phyloP scores from a whole-genome alignment of 2,113 vertebrate genomes.

The Balaenoptera acutorostrata region DNA sequence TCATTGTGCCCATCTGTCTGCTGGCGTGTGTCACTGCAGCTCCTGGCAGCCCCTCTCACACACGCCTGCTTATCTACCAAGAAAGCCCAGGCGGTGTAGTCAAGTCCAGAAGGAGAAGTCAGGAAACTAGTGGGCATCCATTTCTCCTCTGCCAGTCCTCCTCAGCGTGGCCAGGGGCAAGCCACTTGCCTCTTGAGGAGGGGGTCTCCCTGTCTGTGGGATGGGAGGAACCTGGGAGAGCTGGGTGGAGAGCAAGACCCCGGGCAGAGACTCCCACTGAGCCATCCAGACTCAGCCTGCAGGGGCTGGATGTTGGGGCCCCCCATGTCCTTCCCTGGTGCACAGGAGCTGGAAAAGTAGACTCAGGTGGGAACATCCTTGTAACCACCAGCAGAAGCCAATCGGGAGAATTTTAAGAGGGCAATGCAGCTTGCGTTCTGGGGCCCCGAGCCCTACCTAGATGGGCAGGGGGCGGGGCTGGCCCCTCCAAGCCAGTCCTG shows the following conservation, averaged over 20 bases:
- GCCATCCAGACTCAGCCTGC: neutral
- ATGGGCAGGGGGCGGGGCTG: neutral
- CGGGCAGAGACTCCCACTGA: neutral
- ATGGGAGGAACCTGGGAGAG: neutral
- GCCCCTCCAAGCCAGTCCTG: neutral
- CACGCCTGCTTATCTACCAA: neutral
- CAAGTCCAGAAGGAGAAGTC: neutral
- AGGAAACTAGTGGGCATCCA: accelerated
- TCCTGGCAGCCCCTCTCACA: neutral
- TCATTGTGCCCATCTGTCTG: neutral
- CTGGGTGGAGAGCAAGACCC: neutral
- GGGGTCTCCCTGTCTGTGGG: too few species aligned
- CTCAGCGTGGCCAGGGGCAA: neutral
- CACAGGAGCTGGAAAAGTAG: neutral
- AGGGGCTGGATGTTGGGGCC: neutral
- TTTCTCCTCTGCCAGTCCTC: neutral
- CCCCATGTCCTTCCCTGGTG: neutral
- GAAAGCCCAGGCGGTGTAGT: neutral
- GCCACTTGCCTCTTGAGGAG: accelerated
- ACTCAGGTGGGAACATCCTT: neutral
- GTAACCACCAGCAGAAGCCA: neutral
- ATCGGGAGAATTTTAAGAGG: neutral
- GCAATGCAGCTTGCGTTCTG: too few species aligned
- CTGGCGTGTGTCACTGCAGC: neutral
- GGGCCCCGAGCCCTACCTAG: neutral